These are phyloP conservation scores for Tragopan temminckii DNA, from an alignment of 2,797 vertebrate species.

Conservation along the genomic window DNA sequence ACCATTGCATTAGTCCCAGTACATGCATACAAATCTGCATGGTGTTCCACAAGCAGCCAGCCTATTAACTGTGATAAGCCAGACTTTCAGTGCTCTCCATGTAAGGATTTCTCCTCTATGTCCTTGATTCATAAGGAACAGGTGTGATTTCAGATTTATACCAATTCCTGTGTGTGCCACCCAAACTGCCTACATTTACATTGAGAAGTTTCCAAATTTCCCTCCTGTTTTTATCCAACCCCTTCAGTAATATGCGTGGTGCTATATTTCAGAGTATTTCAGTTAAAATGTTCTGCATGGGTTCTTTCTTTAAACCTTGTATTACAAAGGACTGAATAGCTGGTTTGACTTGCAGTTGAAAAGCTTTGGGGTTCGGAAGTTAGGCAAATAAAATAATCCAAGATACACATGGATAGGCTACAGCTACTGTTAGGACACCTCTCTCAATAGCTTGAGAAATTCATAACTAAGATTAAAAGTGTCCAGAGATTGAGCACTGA, in stretches of 20 bases:
- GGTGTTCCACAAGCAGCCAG: neutral
- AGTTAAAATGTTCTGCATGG: neutral
- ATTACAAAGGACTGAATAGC: neutral
- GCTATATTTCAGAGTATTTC: neutral
- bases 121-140: neutral
- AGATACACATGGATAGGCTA: neutral
- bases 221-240: neutral
- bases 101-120: neutral
- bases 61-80: neutral
- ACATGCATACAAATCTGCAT: fast-evolving
- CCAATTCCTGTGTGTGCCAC: neutral
- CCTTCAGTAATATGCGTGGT: neutral
- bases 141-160: neutral
- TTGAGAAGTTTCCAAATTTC: neutral
- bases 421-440: neutral
- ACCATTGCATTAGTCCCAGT: neutral
- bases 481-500: neutral
- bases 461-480: neutral
- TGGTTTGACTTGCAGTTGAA: neutral
- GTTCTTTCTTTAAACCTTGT: neutral
- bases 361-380: neutral
- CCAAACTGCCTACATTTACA: neutral
- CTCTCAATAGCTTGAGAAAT: neutral
- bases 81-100: neutral
- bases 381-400: neutral